Percentiles rank a stretch among this genome's conserved stretches.
phyloP scores from a whole-genome alignment of 2,888 invertebrate species.

The Chrysopilus asiliformis region DNA sequence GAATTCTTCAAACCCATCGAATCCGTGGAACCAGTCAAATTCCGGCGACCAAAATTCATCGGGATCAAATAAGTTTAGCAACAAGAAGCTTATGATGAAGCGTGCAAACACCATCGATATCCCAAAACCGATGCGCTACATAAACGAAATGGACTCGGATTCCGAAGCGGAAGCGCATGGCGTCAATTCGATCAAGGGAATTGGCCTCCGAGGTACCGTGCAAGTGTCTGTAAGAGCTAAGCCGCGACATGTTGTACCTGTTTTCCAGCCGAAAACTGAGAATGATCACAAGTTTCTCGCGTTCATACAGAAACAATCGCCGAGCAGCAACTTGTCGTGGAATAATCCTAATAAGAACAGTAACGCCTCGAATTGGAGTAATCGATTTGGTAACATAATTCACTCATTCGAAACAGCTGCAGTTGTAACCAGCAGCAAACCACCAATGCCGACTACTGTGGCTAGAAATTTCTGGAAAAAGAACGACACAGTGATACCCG shows the following conservation, averaged over 20 bases:
- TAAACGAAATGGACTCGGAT: slow-evolving; percentile 40
- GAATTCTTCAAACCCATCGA: slow-evolving; percentile 15
- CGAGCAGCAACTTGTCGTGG: slow-evolving; percentile 35
- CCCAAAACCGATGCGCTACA: slow-evolving; percentile 46
- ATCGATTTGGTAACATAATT: slow-evolving; percentile 70
- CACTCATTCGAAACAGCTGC: slow-evolving; percentile 53
- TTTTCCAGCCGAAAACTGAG: slow-evolving; percentile 68
- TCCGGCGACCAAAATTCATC: neutral
- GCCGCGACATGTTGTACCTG: slow-evolving; percentile 43
- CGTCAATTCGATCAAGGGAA: slow-evolving; percentile 29
- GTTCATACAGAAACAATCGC: slow-evolving; percentile 62
- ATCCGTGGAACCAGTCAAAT: slow-evolving; percentile 25
- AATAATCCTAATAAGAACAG: slow-evolving; percentile 25
- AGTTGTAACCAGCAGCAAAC: slow-evolving; percentile 31
- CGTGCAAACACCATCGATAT: slow-evolving; percentile 82
- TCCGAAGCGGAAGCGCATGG: slow-evolving; percentile 28
- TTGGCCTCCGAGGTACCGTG: slow-evolving; percentile 44
- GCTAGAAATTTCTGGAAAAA: slow-evolving; percentile 50
- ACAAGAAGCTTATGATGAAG: slow-evolving; percentile 66
- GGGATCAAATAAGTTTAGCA: slow-evolving; percentile 26
- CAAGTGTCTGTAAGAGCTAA: slow-evolving; percentile 39
- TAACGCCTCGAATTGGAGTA: slow-evolving; percentile 59
- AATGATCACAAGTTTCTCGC: slow-evolving; percentile 75
- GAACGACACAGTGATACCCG: slow-evolving; percentile 38
- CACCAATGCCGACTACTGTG: slow-evolving; percentile 35